Conservation (phyloP, 1,140 invertebrate species). For the Drosophila sucinea region DNA sequence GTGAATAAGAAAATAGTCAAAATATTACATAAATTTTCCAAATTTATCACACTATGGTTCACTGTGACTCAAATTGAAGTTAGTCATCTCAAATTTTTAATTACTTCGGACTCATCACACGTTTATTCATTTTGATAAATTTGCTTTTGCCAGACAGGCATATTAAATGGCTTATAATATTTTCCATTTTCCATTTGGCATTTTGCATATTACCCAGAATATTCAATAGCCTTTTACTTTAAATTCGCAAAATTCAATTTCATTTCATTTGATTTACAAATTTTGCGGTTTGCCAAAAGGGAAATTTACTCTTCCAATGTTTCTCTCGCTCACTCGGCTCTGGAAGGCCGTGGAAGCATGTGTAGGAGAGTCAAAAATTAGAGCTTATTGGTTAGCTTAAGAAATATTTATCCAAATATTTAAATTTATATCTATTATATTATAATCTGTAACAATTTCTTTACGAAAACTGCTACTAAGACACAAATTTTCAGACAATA, state of each 20-base stretch:
- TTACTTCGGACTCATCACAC: constrained; percentile 3
- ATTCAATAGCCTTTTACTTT: constrained; percentile 7
- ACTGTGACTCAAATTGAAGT: not conserved
- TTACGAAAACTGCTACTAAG: no score
- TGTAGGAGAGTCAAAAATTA: not conserved
- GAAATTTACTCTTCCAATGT: constrained; percentile 12
- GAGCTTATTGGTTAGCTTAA: not conserved
- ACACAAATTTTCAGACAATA: no score
- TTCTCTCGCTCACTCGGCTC: not conserved
- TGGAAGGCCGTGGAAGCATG: constrained; percentile 19
- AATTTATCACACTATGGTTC: not conserved
- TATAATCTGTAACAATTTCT: not conserved
- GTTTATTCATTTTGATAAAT: constrained; percentile 19
- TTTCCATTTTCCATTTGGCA: not conserved
- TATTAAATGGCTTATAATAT: constrained; percentile 8
- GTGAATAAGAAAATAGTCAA: not conserved
- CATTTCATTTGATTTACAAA: constrained; percentile 36
- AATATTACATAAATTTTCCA: not conserved
- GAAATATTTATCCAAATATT: not conserved
- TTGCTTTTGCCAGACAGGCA: constrained; percentile 7
- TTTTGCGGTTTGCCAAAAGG: constrained; percentile 29
- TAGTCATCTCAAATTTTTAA: constrained; percentile 4
- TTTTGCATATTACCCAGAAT: constrained; percentile 7
- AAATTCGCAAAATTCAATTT: constrained; percentile 2
- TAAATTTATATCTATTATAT: not conserved